Evolutionary conservation across 2,888 invertebrate genomes (phyloP).

Genomic region (Xestia c-nigrum): DNA sequence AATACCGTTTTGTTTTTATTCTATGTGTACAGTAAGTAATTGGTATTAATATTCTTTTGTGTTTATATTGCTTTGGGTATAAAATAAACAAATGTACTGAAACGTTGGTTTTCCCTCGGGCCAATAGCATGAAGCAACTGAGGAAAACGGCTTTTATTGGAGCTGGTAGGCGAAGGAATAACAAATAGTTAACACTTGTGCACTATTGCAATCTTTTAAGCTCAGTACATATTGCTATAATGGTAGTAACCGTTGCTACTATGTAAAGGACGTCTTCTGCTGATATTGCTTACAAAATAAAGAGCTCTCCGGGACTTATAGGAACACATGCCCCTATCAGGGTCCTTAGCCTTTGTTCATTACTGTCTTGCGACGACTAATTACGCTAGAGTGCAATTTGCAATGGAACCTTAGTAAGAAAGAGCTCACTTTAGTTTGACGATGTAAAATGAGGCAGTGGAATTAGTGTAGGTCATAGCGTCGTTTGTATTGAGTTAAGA

Average conservation of each 20-base stretch:
- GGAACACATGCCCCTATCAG: conserved; percentile 11
- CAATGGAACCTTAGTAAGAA: conserved; percentile 18
- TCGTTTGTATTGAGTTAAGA: conserved; percentile 68
- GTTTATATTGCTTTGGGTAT: conserved; percentile 50
- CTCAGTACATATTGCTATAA: conserved; percentile 51
- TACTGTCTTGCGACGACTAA: conserved; percentile 23
- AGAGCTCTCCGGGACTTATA: background rate
- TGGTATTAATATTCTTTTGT: conserved; percentile 52
- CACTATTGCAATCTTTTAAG: conserved; percentile 62
- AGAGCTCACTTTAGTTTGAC: conserved; percentile 35
- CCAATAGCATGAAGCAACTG: conserved; percentile 52
- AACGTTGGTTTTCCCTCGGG: conserved; percentile 56
- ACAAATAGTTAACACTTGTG: conserved; percentile 64
- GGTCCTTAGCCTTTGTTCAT: conserved; percentile 1
- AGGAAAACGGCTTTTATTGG: conserved; percentile 62
- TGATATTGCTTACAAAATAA: conserved; percentile 33
- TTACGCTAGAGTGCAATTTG: conserved; percentile 14
- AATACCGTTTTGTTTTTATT: conserved; percentile 24
- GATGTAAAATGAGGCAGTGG: conserved; percentile 58
- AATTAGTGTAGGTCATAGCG: conserved; percentile 68
- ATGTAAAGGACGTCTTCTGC: conserved; percentile 23
- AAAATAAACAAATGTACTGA: conserved; percentile 57
- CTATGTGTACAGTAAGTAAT: conserved; percentile 31
- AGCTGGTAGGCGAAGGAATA: conserved; percentile 60
- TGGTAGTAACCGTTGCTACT: conserved; percentile 25